Conservation (phyloP, 1,140 invertebrate genomes). For the Papilio glaucus region DNA sequence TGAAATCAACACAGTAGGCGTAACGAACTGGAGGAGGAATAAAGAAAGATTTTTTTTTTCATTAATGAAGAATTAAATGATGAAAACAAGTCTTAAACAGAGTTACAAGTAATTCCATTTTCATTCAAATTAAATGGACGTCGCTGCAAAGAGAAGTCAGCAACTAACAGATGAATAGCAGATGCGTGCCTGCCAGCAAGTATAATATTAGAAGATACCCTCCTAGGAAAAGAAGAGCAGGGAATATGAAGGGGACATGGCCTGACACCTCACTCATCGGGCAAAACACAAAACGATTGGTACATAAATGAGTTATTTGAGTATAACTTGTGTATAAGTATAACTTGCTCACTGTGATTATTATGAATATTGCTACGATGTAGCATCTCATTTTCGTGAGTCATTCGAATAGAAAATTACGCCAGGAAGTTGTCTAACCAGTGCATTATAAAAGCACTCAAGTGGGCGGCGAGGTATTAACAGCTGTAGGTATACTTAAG, state of each 20-base stretch:
- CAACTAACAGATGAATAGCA: too few species aligned
- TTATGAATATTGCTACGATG: slow-evolving; percentile 8
- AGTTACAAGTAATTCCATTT: neutral
- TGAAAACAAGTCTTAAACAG: neutral
- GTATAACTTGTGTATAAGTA: neutral
- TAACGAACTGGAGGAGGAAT: neutral
- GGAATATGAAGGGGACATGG: too few species aligned
- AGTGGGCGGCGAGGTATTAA: neutral
- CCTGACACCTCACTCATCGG: too few species aligned
- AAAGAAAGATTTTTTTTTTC: neutral
- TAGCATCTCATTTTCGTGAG: slow-evolving; percentile 9
- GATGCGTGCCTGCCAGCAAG: too few species aligned
- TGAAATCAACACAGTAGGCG: neutral
- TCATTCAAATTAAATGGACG: too few species aligned
- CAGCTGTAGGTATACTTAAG: neutral
- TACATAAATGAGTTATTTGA: too few species aligned
- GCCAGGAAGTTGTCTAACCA: slow-evolving; percentile 11
- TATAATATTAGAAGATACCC: too few species aligned
- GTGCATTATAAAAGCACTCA: slow-evolving; percentile 16
- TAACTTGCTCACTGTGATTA: neutral
- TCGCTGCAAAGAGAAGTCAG: too few species aligned
- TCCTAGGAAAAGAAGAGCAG: too few species aligned
- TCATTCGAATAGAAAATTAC: slow-evolving; percentile 14
- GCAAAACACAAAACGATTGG: too few species aligned
- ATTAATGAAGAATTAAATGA: neutral